A percentile compares a stretch with the other conserved stretches of the same genome.
Evolutionary conservation across 2,888 invertebrate species (phyloP).

Genomic region (Ochropleura leucogaster): DNA sequence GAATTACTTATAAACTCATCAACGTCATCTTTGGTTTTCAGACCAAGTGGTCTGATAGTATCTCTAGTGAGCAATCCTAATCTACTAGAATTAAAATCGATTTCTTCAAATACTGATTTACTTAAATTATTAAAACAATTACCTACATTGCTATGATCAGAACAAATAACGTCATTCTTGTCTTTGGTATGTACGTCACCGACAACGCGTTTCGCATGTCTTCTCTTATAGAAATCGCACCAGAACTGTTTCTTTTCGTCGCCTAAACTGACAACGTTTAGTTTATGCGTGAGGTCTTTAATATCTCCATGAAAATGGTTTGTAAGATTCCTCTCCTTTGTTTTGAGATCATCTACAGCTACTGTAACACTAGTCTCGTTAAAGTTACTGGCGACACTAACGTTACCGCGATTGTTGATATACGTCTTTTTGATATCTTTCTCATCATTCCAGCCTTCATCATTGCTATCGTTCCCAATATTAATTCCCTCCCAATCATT

Average conservation of each 20-base stretch:
- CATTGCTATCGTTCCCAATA: neutral
- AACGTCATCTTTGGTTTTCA: neutral
- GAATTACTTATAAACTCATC: neutral
- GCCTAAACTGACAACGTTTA: neutral
- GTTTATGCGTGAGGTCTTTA: neutral
- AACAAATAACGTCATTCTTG: neutral
- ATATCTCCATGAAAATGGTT: neutral
- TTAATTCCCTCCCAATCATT: neutral
- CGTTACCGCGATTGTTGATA: neutral
- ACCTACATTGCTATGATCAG: neutral
- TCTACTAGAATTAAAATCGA: neutral
- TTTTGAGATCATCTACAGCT: neutral
- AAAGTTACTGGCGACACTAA: neutral
- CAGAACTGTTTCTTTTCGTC: neutral
- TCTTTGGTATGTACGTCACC: neutral
- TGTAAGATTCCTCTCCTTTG: neutral
- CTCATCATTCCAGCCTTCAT: slow-evolving; percentile 17
- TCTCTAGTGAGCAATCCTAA: neutral
- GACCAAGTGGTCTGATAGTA: neutral
- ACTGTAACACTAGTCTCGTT: neutral
- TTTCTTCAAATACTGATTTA: slow-evolving; percentile 2
- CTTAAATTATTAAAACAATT: neutral
- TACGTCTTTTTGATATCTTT: neutral
- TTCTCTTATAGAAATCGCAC: neutral
- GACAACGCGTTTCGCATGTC: neutral